Conservation (phyloP, 2,797 vertebrate genomes). For the Choloepus didactylus region DNA sequence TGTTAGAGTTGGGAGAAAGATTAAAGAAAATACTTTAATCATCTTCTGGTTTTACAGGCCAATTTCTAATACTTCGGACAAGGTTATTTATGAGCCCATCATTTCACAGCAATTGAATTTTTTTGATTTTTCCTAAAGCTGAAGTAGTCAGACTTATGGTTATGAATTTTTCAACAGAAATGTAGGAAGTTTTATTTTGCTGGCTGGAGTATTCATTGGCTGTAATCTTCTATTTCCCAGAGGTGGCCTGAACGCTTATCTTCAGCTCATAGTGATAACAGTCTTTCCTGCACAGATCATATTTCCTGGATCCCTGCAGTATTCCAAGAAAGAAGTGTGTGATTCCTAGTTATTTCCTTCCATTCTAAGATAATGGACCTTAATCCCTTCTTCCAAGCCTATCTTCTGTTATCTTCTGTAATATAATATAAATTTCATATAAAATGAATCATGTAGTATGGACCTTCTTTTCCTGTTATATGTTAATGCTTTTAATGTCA, state of each 20-base stretch:
- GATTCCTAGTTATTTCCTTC: not conserved
- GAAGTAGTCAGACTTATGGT: not conserved
- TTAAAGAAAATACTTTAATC: constrained; percentile 68
- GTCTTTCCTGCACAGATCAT: not conserved
- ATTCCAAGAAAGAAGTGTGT: not conserved
- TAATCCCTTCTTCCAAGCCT: not conserved
- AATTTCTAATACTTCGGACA: constrained; percentile 47
- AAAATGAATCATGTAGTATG: not conserved
- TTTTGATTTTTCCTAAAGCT: not conserved
- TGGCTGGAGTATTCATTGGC: not conserved
- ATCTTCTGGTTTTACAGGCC: constrained; percentile 27
- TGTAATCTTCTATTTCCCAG: constrained; percentile 46
- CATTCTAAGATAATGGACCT: not conserved
- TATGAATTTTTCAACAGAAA: constrained; percentile 37
- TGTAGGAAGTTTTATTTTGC: not conserved
- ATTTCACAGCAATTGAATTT: constrained; percentile 5
- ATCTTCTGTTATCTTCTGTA: not conserved
- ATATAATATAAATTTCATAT: not conserved
- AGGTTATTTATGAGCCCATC: constrained; percentile 27
- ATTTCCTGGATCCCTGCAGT: not conserved
- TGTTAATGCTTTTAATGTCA: not conserved
- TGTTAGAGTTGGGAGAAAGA: constrained; percentile 51
- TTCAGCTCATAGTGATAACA: not conserved
- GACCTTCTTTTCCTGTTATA: not conserved
- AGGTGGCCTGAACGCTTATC: not conserved